Percentiles rank a stretch among this genome's conserved stretches.
Conservation (phyloP, 2,888 invertebrate genomes). For the Lasius fuliginosus region DNA sequence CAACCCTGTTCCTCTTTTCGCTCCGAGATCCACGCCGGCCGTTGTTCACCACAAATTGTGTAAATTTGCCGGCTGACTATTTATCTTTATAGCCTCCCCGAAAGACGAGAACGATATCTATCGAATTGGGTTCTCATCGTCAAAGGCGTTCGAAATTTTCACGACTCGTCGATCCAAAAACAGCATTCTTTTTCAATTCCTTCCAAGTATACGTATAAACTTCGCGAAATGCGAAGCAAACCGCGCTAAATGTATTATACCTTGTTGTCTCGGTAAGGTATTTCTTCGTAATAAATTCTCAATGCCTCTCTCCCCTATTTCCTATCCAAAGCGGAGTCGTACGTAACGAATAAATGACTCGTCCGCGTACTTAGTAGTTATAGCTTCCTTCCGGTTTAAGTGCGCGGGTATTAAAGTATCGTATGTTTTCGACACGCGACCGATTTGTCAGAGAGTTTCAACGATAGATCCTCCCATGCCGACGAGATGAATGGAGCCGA, state of each 20-base stretch:
- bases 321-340: neutral
- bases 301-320: neutral
- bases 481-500: slow-evolving; percentile 59
- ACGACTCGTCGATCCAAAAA: slow-evolving; percentile 62
- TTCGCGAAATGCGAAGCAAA: neutral
- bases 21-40: slow-evolving; percentile 66
- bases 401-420: slow-evolving; percentile 38
- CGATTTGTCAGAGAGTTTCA: slow-evolving; percentile 81
- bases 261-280: neutral
- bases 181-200: slow-evolving; percentile 11
- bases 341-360: slow-evolving; percentile 21
- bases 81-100: slow-evolving; percentile 84
- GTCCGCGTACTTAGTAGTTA: slow-evolving; percentile 51
- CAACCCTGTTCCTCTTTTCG: slow-evolving; percentile 55
- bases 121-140: slow-evolving; percentile 48
- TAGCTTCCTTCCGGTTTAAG: slow-evolving; percentile 71
- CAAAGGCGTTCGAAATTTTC: slow-evolving; percentile 75
- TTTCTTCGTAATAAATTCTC: slow-evolving; percentile 22
- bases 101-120: slow-evolving; percentile 71
- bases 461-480: slow-evolving; percentile 62
- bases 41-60: slow-evolving; percentile 83
- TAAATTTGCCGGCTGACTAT: slow-evolving; percentile 85
- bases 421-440: slow-evolving; percentile 78
- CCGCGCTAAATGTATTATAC: neutral
- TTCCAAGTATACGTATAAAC: neutral